Evolutionary conservation across 1,140 invertebrate genomes (phyloP), one percentile per base, ranked within the genome.

Genomic region (Achroia grisella): DNA sequence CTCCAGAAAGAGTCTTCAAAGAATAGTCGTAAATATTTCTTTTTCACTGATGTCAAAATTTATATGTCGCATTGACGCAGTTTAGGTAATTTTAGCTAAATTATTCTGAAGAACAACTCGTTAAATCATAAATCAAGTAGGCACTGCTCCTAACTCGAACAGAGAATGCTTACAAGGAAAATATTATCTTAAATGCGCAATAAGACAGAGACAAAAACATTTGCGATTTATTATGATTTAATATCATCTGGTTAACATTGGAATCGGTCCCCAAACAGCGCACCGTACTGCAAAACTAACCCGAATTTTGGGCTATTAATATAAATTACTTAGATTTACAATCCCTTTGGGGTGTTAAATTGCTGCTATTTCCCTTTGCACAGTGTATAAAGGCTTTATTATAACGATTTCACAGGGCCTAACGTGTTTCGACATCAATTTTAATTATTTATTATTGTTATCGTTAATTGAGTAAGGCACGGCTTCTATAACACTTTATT

Each of bases 251-350:
- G 58, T 70, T 65, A 72, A 57, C 42, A 57, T 53, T 42, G 37
- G 49, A 71, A 79, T 79, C 54, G 72, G 63, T 74, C 78, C 74
- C 75, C 53, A 59, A 69, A 61, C 65, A 62, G 44, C 14, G 6
- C 56, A 54, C 59, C 63, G 66, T 49, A 59, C 66, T 67, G 60
- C 67, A 62, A 71, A 73, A 79, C 70, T 75, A 79, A 71, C 63
- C 62, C 70, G 66, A 74, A 78, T 76, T 71, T 58, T 48, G 45
- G 53, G 60, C 74, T 71, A 82, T 82, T 79, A 79, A 76, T 82
- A 82, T 76, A 73, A 76, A 82, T 82, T 74, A 79, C 67, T 64
- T 64, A 60, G 64, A 82, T 80, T 78, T 76, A 79, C 63, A 71
- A 63, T 64, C 57, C 69, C 78, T 62, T 64, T 59, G 54, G 70